Conservation (phyloP, 2,113 vertebrate species). For the Psilopsiagon aurifrons region DNA sequence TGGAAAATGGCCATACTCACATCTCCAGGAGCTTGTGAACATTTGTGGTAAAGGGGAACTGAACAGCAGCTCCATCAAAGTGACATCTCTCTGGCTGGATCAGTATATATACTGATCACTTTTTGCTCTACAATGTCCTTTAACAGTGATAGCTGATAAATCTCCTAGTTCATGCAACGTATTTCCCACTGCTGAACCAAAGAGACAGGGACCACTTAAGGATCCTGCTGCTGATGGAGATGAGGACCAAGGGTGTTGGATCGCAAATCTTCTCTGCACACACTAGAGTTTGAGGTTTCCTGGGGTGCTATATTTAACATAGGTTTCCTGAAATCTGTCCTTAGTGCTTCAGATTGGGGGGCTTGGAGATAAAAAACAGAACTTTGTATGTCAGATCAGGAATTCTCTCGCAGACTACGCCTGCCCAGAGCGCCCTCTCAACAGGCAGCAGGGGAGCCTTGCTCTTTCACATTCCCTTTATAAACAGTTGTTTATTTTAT, state of each 20-base stretch:
- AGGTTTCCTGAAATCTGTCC: conserved; percentile 42
- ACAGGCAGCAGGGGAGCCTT: conserved; percentile 44
- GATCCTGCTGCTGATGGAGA: neutral
- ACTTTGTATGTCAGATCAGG: conserved; percentile 42
- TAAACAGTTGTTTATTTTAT: conserved; percentile 78
- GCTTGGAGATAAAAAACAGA: conserved; percentile 59
- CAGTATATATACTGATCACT: neutral
- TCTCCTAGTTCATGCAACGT: neutral
- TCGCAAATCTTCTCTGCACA: neutral
- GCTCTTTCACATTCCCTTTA: conserved; percentile 61
- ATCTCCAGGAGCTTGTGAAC: neutral
- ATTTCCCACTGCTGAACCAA: neutral
- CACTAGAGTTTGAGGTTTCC: neutral
- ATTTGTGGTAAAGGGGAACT: neutral
- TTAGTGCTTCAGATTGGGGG: conserved; percentile 20
- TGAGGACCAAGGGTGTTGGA: neutral
- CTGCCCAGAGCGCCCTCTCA: conserved; percentile 1
- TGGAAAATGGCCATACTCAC: neutral
- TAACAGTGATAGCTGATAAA: neutral
- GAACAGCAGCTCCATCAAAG: neutral
- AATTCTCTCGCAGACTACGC: conserved; percentile 48
- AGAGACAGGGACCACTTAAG: neutral
- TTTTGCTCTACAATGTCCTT: neutral
- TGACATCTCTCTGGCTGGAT: neutral
- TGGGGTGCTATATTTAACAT: neutral